Base-by-base conservation (phyloP, 2,113 vertebrate species). In the Notechis scutatus region DNA sequence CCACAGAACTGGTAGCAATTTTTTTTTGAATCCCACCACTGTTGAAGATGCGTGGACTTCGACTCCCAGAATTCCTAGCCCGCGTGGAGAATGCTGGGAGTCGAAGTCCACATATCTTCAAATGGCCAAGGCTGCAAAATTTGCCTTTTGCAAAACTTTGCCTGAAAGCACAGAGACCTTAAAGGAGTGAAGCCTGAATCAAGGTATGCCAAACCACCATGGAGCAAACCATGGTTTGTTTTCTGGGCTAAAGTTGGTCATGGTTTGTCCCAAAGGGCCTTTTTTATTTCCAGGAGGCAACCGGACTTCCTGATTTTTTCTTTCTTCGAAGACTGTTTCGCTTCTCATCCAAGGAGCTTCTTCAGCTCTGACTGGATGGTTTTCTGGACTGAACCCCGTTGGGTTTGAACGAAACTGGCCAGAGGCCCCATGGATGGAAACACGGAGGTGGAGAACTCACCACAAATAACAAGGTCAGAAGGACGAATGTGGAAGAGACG, bases 401-500 rank as follows among this genome's bases (percentile, higher is more conserved):
- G 23, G 45, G 1, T 50, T 12, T 47, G 45, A 87, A 50, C 1
- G 10, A 23, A 47, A 29, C 11, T 6, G 23, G 5, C 47, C 24
- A 52, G 5, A 52, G 29, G 14, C 69, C 69, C 34, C 34, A 1
- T 81, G 2, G 7, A n/a, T 15, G 8, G 87, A 15, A 54, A 55
- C 1, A 1, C 0, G 7, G 42, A 15, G 3, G 12, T 42, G 26
- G 47, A 23, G 39, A 23, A 12, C 99, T 96, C 95, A 99, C 99
- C 47, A 98, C 98, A 0, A 96, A 91, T 59, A 98, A 0, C 0
- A 95, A 99, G 97, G 99, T 98, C 96, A 99, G 1, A 18, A 99
- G 97, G 0, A 99, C 98, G 94, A 99, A 97, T 1, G 98, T 95
- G 0, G 98, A 98, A 0, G 98, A 99, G 1, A 98, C 98, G 21